Percentiles rank a stretch among this genome's conserved stretches.
Evolutionary conservation across 2,888 invertebrate species (phyloP).

Genomic region (Rhagonycha fulva): DNA sequence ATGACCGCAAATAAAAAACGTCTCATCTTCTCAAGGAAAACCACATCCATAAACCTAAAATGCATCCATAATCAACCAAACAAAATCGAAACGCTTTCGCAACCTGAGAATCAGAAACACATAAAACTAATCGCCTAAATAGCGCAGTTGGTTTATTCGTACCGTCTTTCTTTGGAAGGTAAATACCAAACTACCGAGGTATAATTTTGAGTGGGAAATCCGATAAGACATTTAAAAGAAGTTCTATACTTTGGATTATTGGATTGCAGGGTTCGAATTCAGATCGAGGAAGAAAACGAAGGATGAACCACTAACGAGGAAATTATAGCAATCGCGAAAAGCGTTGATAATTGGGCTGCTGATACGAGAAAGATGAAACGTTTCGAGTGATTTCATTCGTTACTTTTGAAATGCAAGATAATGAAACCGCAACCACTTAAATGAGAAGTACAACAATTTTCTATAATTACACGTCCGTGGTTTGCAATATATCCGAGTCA

Average conservation of each 20-base stretch:
- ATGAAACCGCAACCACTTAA: background rate
- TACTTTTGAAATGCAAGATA: background rate
- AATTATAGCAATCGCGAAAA: background rate
- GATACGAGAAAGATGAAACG: background rate
- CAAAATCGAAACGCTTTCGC: background rate
- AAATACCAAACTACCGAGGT: too few species aligned
- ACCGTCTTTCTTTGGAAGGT: too few species aligned
- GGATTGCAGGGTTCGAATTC: background rate
- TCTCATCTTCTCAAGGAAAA: background rate
- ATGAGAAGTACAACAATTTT: background rate
- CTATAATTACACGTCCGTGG: background rate
- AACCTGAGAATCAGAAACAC: background rate
- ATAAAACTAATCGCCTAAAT: background rate
- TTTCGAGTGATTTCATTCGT: background rate
- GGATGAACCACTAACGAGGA: background rate
- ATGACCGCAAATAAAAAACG: background rate
- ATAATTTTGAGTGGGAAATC: too few species aligned
- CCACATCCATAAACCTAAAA: background rate
- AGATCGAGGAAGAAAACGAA: background rate
- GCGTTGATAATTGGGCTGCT: background rate
- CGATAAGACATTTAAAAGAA: too few species aligned
- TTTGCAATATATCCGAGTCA: background rate
- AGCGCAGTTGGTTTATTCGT: too few species aligned
- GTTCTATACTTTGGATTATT: too few species aligned
- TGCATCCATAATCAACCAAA: background rate